Conservation (phyloP, 2,888 invertebrate species). For the Cacoxenus indagator region DNA sequence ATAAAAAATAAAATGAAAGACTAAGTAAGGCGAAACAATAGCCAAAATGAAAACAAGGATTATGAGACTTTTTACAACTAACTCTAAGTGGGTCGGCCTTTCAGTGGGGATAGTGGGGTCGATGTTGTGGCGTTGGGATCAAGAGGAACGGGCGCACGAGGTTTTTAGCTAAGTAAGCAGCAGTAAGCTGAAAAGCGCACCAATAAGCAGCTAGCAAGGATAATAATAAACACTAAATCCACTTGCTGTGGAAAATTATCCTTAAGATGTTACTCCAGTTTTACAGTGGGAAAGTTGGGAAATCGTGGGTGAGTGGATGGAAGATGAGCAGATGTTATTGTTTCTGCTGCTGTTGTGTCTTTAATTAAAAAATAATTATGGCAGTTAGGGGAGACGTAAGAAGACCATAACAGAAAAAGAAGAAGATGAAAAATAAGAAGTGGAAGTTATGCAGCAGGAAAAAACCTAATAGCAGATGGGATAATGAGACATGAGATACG, state of each 20-base stretch:
- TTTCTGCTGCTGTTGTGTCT: conserved; percentile 36
- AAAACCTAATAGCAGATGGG: no score
- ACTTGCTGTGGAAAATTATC: conserved; percentile 8
- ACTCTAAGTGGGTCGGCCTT: conserved; percentile 2
- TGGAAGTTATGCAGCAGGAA: not conserved
- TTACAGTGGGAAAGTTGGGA: not conserved
- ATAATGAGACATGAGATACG: not conserved
- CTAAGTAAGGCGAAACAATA: not conserved
- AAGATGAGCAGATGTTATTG: not conserved
- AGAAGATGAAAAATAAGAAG: not conserved
- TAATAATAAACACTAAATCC: conserved; percentile 20
- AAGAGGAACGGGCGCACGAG: not conserved
- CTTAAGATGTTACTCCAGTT: conserved; percentile 5
- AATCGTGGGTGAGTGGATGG: not conserved
- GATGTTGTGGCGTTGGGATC: no score
- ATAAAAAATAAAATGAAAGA: not conserved
- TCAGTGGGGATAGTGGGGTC: no score
- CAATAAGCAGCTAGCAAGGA: not conserved
- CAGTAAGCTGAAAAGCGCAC: not conserved
- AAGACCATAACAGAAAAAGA: not conserved
- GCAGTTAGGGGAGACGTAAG: conserved; percentile 44
- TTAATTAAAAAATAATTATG: conserved; percentile 67
- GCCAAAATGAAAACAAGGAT: not conserved
- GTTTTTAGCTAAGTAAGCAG: conserved; percentile 3
- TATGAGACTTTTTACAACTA: not conserved